Percentiles rank a stretch among this genome's conserved stretches.
These are phyloP conservation scores for Paramormyrops kingsleyae DNA, from an alignment of 2,113 vertebrate genomes.

Conservation along the genomic window DNA sequence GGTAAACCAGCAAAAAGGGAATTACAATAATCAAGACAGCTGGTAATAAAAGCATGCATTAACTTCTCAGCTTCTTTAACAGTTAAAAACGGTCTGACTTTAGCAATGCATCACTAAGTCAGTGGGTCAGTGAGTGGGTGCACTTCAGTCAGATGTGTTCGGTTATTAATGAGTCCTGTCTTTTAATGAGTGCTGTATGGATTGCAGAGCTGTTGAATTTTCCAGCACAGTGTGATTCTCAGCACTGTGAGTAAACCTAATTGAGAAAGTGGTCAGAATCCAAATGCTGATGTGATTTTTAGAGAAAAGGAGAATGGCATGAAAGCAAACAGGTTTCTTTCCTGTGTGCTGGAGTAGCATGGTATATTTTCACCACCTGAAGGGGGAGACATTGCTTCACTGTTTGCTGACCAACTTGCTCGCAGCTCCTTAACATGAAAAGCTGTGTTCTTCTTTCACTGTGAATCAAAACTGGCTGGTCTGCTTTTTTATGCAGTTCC, in stretches of 20 bases:
- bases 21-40: no score
- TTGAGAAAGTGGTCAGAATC: neutral
- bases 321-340: neutral
- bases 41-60: no score
- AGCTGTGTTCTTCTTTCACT: slow-evolving; percentile 6
- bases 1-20: no score
- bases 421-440: neutral
- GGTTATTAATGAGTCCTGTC: neutral
- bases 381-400: slow-evolving; percentile 50
- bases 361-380: slow-evolving; percentile 24
- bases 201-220: neutral
- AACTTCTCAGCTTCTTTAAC: no score
- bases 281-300: neutral
- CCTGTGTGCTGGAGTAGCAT: neutral
- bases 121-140: neutral
- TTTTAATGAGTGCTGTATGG: neutral
- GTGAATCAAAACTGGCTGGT: neutral
- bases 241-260: neutral
- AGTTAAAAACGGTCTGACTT: no score
- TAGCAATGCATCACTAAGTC: neutral
- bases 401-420: neutral
- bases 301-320: neutral
- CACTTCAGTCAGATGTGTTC: neutral
- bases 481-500: neutral
- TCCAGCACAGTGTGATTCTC: neutral